Evolutionary conservation across 2,888 invertebrate species (phyloP), one percentile per base, ranked within the genome.

Genomic region (Yponomeuta evonymella): DNA sequence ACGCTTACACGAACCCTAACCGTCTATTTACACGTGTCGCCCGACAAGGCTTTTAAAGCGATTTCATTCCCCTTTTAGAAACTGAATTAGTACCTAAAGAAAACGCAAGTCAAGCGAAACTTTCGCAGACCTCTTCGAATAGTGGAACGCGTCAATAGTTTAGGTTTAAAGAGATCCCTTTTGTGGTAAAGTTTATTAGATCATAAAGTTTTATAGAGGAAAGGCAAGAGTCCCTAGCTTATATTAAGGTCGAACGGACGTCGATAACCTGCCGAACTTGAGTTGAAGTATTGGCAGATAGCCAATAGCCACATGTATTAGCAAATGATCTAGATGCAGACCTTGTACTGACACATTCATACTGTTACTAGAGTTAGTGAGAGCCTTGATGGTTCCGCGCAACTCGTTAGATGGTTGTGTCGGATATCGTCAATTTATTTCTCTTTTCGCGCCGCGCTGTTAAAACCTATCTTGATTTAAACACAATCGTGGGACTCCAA

Each of bases 261-360:
- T 79, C 83, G 86, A 85, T 86, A 88, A 89, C 87, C 88, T 87
- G 87, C 79, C 82, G 82, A 85, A 85, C 81, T 83, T 81, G 79
- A 79, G 78, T 74, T 73, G 74, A 72, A 73, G 81, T 79, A 82
- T 78, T 88, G 89, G 89, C 85, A 75, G 70, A 48, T 72, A 73
- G 87, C 90, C 90, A 89, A 65, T 48, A 64, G 58, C 10, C 69
- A 10, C 29, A 48, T 68, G 48, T 29, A 67, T 10, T 6, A 12
- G 36, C n/a, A n/a, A 30, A 48, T 51, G 36, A 48, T n/a, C 29
- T 68, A 51, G 36, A 43, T 51, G 48, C n/a, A 68, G 30, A 51
- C 68, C 51, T 68, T 48, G 51, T 43, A 10, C 23, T 67, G 48
- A 43, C 10, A 48, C 67, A 67, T 43, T 67, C 9, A 48, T 43